Evolutionary conservation across 2,113 vertebrate species (phyloP).

Genomic region (Nesogale talazaci): DNA sequence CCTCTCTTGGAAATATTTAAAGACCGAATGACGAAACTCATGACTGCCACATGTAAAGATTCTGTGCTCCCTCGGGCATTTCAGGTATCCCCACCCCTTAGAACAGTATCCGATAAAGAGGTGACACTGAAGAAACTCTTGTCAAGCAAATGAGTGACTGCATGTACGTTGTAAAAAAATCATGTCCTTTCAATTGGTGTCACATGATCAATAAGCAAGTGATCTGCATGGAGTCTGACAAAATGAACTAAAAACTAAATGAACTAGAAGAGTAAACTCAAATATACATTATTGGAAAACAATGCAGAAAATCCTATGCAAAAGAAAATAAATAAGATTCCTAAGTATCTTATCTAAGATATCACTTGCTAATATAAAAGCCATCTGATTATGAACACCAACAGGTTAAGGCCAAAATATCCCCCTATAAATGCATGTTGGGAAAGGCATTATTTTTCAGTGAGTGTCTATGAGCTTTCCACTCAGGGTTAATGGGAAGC

Average conservation of each 20-base stretch:
- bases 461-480: constrained; percentile 17
- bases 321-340: neutral
- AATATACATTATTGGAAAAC: neutral
- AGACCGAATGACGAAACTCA: neutral
- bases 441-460: neutral
- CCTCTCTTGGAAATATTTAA: neutral
- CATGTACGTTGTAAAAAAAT: neutral
- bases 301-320: neutral
- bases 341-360: neutral
- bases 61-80: neutral
- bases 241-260: neutral
- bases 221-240: neutral
- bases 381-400: neutral
- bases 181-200: neutral
- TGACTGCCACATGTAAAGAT: accelerated
- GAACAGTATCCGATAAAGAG: neutral
- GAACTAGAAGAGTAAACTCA: neutral
- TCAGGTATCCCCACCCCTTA: no score
- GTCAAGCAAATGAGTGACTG: neutral
- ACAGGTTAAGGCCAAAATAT: neutral
- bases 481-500: neutral
- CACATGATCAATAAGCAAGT: neutral
- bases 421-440: constrained; percentile 8
- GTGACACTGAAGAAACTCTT: neutral
- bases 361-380: neutral